These are phyloP conservation scores for Achatina immaculata DNA, from an alignment of 1,140 invertebrate genomes.

Conservation along the genomic window DNA sequence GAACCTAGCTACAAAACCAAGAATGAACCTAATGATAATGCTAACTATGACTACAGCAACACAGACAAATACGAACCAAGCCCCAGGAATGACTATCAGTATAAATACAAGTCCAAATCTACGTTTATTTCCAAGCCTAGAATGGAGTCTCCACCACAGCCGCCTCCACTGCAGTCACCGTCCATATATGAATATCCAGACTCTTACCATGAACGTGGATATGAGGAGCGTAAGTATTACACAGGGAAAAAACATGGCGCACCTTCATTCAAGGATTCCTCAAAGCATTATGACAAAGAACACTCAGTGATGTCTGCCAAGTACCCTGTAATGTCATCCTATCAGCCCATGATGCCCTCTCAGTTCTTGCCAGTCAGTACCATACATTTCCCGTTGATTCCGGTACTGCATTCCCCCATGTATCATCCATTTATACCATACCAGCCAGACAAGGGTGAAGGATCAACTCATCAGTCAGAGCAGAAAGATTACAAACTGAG, in stretches of 20 bases:
- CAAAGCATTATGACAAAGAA: neutral
- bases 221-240: neutral
- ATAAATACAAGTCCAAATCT: neutral
- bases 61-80: neutral
- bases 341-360: neutral
- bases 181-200: neutral
- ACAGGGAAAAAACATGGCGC: no score
- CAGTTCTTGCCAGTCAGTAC: constrained; percentile 7
- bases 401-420: constrained; percentile 7
- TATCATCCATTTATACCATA: constrained; percentile 11
- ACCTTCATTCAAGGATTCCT: neutral
- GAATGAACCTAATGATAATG: neutral
- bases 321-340: neutral
- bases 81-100: neutral
- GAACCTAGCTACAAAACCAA: neutral
- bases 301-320: neutral
- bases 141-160: neutral
- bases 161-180: neutral
- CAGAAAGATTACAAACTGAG: neutral
- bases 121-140: neutral
- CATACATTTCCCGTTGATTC: constrained; percentile 17
- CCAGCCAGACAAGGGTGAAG: neutral
- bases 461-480: neutral
- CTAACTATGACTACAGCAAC: neutral
- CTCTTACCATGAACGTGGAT: neutral